Conservation (phyloP, 2,113 vertebrate genomes). For the Paedocypris sp. region DNA sequence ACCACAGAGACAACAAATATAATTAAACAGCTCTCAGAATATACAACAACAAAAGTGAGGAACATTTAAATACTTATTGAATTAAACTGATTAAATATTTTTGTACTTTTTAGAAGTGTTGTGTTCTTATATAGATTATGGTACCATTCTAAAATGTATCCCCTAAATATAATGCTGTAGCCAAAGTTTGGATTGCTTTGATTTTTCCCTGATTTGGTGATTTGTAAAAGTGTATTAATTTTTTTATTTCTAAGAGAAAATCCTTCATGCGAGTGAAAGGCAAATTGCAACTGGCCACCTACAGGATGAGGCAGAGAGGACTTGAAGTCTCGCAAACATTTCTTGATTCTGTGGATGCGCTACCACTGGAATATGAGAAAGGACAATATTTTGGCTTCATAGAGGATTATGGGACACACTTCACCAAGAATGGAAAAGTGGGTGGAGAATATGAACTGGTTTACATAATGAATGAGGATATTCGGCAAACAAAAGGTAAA, state of each 20-base stretch:
- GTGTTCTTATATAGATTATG: too few relatives aligned
- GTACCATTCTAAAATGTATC: too few relatives aligned
- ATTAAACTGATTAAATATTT: too few relatives aligned
- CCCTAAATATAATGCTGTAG: too few relatives aligned
- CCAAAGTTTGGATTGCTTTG: too few relatives aligned
- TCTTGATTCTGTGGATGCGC: slow-evolving; percentile 58
- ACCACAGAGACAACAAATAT: slow-evolving; percentile 15
- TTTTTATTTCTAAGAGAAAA: slow-evolving; percentile 42
- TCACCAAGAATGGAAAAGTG: slow-evolving; percentile 64
- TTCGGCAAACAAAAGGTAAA: slow-evolving; percentile 57
- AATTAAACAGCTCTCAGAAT: slow-evolving; percentile 39
- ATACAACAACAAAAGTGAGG: slow-evolving; percentile 51
- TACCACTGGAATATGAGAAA: slow-evolving; percentile 74
- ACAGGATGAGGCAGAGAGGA: slow-evolving; percentile 63
- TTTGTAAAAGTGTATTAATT: too few relatives aligned
- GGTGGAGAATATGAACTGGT: slow-evolving; percentile 81
- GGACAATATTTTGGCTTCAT: slow-evolving; percentile 81
- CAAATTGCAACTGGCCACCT: slow-evolving; percentile 68
- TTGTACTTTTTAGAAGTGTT: too few relatives aligned
- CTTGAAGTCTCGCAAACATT: slow-evolving; percentile 59
- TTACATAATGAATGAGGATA: slow-evolving; percentile 69
- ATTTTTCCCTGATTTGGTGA: too few relatives aligned
- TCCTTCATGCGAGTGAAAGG: slow-evolving; percentile 68
- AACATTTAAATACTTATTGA: neutral
- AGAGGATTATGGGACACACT: slow-evolving; percentile 87